Base-by-base conservation (phyloP, 2,797 vertebrate species). In the Sebastes matsubarae region DNA sequence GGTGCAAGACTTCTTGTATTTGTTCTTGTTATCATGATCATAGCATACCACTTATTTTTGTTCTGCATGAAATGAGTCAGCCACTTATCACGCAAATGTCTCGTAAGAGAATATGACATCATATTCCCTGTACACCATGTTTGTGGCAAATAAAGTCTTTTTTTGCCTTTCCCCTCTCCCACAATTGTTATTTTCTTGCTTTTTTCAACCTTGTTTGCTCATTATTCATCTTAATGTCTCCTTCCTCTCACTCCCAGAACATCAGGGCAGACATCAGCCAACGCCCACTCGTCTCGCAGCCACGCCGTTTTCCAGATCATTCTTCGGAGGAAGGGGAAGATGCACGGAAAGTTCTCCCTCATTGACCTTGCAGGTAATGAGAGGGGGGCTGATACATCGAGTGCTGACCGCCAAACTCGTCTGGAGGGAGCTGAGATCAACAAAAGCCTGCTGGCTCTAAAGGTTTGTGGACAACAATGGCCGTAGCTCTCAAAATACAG, bases 231-330 rank as follows among this genome's bases (percentile, higher is more conserved):
- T n/a, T 36, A 11, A 8, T n/a, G 4, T 63, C 7, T 34, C 4
- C 9, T n/a, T 18, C 11, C 13, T 52, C 20, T 67, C 61, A 4
- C 24, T 57, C 61, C 20, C 91, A 99, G 98, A 93, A 99, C 98
- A 20, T 99, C 98, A 1, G 98, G 98, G 55, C 98, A 99, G 90
- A 99, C 98, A 34, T 99, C 98, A 18, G 98, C 98, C 91, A 99
- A 99, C 74, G 98, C 97, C 68, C 98, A 99, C 92, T 99, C 98
- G n/a, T 99, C 98, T 86, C 96, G 97, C 75, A 99, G 98, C 92
- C 98, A 99, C 75, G 98, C 98, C 9, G 97, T 99, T 4, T 99
- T 99, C 94, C 98, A 99, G 94, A 98, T 99, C 84, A 99, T 99
- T 82, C 95, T 99, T 42, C 95, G 97, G 82, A 94, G 96, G 85